Evolutionary conservation across 2,888 invertebrate genomes (phyloP).

Genomic region (Exephanes ischioxanthus): DNA sequence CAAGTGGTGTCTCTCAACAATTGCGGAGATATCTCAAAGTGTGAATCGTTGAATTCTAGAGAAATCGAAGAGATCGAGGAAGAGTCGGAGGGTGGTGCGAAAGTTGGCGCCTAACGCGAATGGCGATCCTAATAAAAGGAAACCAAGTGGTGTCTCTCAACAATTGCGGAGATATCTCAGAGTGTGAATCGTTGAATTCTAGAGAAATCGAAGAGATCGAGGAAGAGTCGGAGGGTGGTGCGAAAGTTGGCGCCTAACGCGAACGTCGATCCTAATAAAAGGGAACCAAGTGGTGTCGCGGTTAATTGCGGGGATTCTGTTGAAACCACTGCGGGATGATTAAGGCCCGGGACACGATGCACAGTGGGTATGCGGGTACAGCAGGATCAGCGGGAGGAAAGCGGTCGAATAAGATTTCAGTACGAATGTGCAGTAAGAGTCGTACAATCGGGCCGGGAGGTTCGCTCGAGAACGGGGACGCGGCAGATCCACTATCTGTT

Average conservation of each 20-base stretch:
- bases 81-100: too few species aligned
- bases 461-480: constrained; percentile 59
- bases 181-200: too few species aligned
- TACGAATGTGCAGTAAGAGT: constrained; percentile 54
- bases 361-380: background rate
- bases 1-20: too few species aligned
- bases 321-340: constrained; percentile 49
- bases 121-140: too few species aligned
- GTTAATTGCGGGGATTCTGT: constrained; percentile 80
- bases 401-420: constrained; percentile 45
- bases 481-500: constrained; percentile 75
- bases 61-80: too few species aligned
- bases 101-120: too few species aligned
- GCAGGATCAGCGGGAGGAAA: constrained; percentile 61
- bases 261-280: constrained; percentile 19
- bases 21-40: too few species aligned
- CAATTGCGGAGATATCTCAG: background rate
- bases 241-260: constrained; percentile 12
- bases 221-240: constrained; percentile 11
- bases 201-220: background rate
- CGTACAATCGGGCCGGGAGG: constrained; percentile 4
- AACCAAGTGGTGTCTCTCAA: constrained; percentile 74
- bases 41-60: too few species aligned
- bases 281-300: constrained; percentile 76
- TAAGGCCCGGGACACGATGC: constrained; percentile 42